Percentiles rank a stretch among this genome's conserved stretches.
These are phyloP conservation scores for Nyctereutes procyonoides DNA, from an alignment of 2,113 vertebrate genomes.

Conservation along the genomic window DNA sequence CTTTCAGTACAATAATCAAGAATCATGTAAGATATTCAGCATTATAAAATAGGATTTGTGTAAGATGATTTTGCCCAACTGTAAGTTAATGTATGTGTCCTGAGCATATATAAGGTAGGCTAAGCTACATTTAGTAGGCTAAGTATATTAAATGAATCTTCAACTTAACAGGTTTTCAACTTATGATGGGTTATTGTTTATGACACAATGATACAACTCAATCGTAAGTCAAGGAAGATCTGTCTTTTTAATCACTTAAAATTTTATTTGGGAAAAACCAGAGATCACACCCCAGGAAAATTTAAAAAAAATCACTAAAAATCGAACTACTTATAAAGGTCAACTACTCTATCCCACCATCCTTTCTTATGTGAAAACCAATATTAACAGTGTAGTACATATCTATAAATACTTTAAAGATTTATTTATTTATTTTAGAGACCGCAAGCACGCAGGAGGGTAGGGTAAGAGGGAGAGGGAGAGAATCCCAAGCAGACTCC, in stretches of 20 bases:
- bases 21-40: not conserved
- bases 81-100: not conserved
- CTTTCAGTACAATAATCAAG: not conserved
- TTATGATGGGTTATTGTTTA: not conserved
- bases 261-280: constrained; percentile 48
- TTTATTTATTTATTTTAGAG: not conserved
- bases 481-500: not conserved
- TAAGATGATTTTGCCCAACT: not conserved
- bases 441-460: too few species aligned
- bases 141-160: not conserved
- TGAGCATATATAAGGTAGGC: not conserved
- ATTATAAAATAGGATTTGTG: not conserved
- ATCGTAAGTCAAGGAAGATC: not conserved
- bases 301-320: constrained; percentile 35
- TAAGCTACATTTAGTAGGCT: not conserved
- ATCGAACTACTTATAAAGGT: constrained; percentile 11
- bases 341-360: not conserved
- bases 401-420: not conserved
- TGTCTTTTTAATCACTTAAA: constrained; percentile 25
- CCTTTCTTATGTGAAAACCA: not conserved
- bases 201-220: not conserved
- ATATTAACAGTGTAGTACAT: not conserved
- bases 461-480: not conserved
- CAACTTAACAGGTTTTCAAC: not conserved
- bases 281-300: not conserved